Conservation (phyloP, 2,113 vertebrate genomes). For the Centropus unirufus region DNA sequence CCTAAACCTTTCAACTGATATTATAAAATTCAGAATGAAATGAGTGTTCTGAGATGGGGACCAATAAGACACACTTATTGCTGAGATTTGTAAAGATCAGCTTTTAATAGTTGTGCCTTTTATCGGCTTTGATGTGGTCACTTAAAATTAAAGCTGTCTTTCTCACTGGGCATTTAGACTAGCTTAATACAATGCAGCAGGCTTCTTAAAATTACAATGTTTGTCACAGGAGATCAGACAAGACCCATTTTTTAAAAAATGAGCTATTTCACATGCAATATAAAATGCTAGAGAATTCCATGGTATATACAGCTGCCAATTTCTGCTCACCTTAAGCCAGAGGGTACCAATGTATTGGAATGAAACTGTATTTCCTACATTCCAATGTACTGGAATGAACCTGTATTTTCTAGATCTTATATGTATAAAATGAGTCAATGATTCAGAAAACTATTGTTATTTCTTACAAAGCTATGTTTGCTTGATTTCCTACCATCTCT, state of each 20-base stretch:
- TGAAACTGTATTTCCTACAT: background rate
- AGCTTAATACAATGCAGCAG: background rate
- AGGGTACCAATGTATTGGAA: background rate
- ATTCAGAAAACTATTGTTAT: background rate
- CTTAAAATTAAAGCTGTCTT: background rate
- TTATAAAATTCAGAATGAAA: conserved; percentile 47
- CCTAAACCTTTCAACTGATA: conserved; percentile 68
- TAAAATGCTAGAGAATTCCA: background rate
- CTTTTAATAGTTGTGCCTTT: background rate
- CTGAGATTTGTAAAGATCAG: conserved; percentile 37
- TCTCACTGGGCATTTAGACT: background rate
- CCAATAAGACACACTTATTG: background rate
- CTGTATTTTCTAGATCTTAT: background rate
- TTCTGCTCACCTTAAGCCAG: background rate
- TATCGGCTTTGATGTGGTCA: background rate
- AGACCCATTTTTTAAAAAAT: background rate
- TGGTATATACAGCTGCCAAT: background rate
- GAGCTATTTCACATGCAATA: background rate
- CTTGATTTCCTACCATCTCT: background rate
- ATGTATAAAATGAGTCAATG: background rate
- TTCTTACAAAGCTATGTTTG: background rate
- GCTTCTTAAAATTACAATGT: background rate
- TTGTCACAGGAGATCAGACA: background rate
- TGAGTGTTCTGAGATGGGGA: conserved; percentile 9
- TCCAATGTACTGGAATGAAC: background rate